A percentile compares a stretch with the other conserved stretches of the same genome.
These are phyloP conservation scores for Poeciliopsis paucimaculata DNA, from an alignment of 2,797 vertebrate species.

Conservation along the genomic window DNA sequence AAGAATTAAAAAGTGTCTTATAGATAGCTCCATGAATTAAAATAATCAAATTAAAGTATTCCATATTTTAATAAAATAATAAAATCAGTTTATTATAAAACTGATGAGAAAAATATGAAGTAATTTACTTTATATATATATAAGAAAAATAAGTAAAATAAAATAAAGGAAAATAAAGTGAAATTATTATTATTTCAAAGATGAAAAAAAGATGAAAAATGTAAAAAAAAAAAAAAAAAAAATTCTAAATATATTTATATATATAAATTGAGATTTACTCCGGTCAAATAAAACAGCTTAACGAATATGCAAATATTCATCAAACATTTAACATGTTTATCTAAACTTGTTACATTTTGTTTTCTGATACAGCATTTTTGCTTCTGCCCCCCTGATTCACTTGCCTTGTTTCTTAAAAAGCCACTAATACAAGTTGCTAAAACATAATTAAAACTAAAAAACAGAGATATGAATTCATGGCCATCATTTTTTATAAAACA, in stretches of 20 bases:
- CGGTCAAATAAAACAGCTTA: background rate
- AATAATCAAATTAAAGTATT: background rate
- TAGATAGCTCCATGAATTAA: background rate
- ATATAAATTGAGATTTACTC: background rate
- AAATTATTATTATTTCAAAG: background rate
- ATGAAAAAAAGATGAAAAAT: background rate
- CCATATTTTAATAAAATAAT: background rate
- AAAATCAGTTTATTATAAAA: background rate
- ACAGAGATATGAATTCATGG: background rate
- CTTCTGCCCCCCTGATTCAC: background rate
- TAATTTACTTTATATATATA: background rate
- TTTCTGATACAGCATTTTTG: no score
- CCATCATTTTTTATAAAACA: background rate
- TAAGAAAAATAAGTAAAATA: background rate
- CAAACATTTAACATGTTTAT: background rate
- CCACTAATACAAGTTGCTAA: background rate
- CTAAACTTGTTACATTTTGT: background rate
- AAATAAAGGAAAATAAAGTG: background rate
- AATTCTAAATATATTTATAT: background rate
- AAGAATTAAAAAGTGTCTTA: background rate
- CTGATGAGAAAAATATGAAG: background rate
- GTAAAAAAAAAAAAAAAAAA: background rate
- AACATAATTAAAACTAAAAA: background rate
- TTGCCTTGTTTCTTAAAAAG: background rate
- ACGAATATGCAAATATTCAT: background rate